phyloP scores from a whole-genome alignment of 2,888 invertebrate species.

The Tachina fera region DNA sequence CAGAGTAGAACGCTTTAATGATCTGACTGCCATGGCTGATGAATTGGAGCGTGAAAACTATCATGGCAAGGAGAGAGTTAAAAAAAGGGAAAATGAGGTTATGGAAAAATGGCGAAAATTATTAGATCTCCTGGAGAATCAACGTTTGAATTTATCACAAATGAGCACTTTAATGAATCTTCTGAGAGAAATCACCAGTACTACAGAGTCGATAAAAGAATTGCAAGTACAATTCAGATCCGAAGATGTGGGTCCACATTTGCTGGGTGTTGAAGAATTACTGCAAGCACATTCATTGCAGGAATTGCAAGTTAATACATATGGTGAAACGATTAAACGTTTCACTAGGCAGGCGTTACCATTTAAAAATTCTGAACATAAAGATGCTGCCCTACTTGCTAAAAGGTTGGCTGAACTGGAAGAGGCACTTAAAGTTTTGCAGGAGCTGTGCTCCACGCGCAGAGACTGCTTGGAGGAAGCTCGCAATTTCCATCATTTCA shows the following conservation, averaged over 20 bases:
- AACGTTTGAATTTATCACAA: slow-evolving; percentile 89
- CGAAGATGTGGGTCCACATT: slow-evolving; percentile 95
- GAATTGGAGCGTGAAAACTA: slow-evolving; percentile 96
- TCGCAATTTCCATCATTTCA: slow-evolving; percentile 95
- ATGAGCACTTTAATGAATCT: slow-evolving; percentile 94
- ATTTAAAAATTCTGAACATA: slow-evolving; percentile 85
- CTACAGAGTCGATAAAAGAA: slow-evolving; percentile 91
- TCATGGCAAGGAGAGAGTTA: slow-evolving; percentile 92
- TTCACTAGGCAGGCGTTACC: slow-evolving; percentile 88
- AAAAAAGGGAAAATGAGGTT: slow-evolving; percentile 86
- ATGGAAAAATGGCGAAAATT: slow-evolving; percentile 94
- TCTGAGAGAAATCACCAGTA: slow-evolving; percentile 95
- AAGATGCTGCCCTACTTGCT: slow-evolving; percentile 86
- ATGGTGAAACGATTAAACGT: slow-evolving; percentile 92
- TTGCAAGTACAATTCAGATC: slow-evolving; percentile 89
- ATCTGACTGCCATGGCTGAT: slow-evolving; percentile 95
- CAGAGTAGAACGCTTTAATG: slow-evolving; percentile 95
- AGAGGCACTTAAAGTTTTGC: slow-evolving; percentile 88
- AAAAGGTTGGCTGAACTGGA: slow-evolving; percentile 90
- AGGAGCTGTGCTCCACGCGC: slow-evolving; percentile 84
- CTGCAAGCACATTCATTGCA: slow-evolving; percentile 96
- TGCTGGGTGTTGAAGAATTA: slow-evolving; percentile 96
- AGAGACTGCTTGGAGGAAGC: slow-evolving; percentile 95
- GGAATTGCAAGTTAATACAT: slow-evolving; percentile 94
- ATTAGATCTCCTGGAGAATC: slow-evolving; percentile 92